Conservation (phyloP, 2,113 vertebrate species). For the Neodon shergylaensis region DNA sequence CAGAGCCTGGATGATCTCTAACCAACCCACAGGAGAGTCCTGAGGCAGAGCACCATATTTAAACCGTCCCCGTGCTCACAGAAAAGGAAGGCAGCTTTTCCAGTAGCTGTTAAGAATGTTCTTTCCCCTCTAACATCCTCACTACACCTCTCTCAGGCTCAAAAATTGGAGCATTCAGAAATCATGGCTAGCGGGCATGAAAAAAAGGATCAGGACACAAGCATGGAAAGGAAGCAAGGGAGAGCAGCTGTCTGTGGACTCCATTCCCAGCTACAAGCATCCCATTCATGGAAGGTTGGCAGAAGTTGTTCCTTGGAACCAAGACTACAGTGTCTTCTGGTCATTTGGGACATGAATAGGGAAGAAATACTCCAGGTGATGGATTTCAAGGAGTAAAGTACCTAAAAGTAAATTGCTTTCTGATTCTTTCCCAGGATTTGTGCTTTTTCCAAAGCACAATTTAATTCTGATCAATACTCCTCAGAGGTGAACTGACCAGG, state of each 20-base stretch:
- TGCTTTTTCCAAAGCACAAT: not conserved
- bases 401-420: not conserved
- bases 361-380: conserved; percentile 20
- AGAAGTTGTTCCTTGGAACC: not conserved
- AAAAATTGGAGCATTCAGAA: not conserved
- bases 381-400: not conserved
- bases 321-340: not conserved
- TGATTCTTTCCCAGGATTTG: not conserved
- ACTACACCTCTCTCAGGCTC: not conserved
- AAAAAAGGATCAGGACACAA: not conserved
- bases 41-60: not conserved
- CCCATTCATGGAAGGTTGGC: not conserved
- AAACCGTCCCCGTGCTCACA: not conserved
- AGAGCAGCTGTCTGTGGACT: not conserved
- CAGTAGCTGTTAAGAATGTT: not conserved
- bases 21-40: not conserved
- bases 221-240: not conserved
- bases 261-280: not conserved
- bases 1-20: not conserved
- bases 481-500: not conserved
- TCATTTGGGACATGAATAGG: not conserved
- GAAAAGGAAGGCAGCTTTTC: not conserved
- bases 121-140: not conserved
- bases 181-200: not conserved
- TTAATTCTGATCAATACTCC: not conserved